Base-by-base conservation (phyloP, 2,113 vertebrate genomes). In the Agelaius tricolor region DNA sequence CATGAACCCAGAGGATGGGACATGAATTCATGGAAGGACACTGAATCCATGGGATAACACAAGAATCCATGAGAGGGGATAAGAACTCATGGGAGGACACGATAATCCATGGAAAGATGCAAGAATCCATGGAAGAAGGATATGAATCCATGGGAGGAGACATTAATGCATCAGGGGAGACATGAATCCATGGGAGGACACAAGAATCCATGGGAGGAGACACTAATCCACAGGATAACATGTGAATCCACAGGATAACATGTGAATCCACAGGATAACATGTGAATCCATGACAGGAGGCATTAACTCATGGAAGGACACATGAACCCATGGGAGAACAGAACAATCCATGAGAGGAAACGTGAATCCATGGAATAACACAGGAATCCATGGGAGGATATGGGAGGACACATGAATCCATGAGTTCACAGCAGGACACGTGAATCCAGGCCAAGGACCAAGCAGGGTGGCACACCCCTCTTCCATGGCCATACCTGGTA, bases 401-500 rank as follows among this genome's bases (percentile, higher is more conserved):
- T 11, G 21, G n/a, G n/a, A n/a, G n/a, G n/a, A n/a, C n/a, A n/a
- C n/a, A n/a, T 47, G 21, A 23, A 47, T 47, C 44, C 44, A 46
- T 5, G 22, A 47, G 13, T 47, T 11, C 21, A 22, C 22, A 21
- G 21, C 11, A 41, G 41, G 13, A 41, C 39, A 41, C 10, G 39
- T 41, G 39, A 49, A 14, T 8, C 75, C 67, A 19, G 1, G 47
- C 10, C 10, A 4, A 0, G 15, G 31, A 4, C 1, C 0, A 2
- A 47, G 27, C 33, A 9, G 28, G 14, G 58, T 59, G 81, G 26
- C 0, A 2, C 71, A 16, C 24, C 30, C 52, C 5, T 1, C 27
- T 14, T 17, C 63, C 3, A 2, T 0, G 41, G 20, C 59, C 3
- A 78, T 98, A 99, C 99, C 99, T 99, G 99, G 93, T 98, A 99